phyloP scores from a whole-genome alignment of 1,140 invertebrate species.

The Ladona fulva region DNA sequence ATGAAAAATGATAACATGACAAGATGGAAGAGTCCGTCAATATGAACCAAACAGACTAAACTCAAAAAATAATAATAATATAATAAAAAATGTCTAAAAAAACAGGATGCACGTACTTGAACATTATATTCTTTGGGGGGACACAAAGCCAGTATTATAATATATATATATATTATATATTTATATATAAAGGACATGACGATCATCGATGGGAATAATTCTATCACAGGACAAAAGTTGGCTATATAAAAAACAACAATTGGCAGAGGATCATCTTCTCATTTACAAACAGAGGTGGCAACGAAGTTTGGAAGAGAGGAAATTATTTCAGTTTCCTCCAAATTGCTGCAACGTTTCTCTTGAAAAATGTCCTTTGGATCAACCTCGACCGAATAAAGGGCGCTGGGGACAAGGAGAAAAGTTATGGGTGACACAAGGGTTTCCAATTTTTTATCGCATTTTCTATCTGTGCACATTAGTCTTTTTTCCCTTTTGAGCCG shows the following conservation, averaged over 20 bases:
- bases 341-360: background rate
- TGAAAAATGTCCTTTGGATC: background rate
- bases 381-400: too few relatives aligned
- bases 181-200: background rate
- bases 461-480: background rate
- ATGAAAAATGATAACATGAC: too few relatives aligned
- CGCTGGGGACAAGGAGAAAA: too few relatives aligned
- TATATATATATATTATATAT: too few relatives aligned
- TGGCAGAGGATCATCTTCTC: background rate
- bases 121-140: background rate
- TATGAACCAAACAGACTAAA: too few relatives aligned
- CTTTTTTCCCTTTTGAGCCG: background rate
- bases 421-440: background rate
- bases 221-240: background rate
- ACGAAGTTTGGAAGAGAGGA: too few relatives aligned
- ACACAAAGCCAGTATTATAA: background rate
- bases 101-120: background rate
- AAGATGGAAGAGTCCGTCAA: too few relatives aligned
- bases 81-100: too few relatives aligned
- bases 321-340: too few relatives aligned
- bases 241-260: background rate
- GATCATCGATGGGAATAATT: background rate
- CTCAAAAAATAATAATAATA: too few relatives aligned
- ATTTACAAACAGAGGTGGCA: background rate
- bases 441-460: background rate